These are phyloP conservation scores for Coluber constrictor DNA, from an alignment of 2,797 vertebrate species.

Conservation along the genomic window DNA sequence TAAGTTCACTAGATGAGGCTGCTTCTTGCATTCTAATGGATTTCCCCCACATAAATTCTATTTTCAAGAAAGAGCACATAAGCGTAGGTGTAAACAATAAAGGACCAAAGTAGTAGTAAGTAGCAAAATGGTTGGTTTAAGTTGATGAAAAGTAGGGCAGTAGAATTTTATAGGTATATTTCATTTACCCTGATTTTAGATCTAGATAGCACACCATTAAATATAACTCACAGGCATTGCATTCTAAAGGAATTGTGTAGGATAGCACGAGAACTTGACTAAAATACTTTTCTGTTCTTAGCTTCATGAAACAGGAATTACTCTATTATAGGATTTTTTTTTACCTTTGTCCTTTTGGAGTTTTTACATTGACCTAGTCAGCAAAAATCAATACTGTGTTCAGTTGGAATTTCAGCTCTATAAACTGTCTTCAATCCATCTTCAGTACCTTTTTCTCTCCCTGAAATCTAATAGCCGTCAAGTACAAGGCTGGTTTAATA, in stretches of 20 bases:
- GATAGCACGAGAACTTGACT: neutral
- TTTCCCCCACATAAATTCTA: neutral
- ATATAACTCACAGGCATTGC: neutral
- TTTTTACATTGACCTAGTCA: neutral
- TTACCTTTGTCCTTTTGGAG: neutral
- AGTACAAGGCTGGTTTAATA: constrained; percentile 53
- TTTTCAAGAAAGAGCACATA: neutral
- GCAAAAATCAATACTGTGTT: constrained; percentile 18
- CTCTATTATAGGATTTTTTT: neutral
- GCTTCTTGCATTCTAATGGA: neutral
- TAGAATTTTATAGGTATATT: neutral
- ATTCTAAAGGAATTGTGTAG: constrained; percentile 5
- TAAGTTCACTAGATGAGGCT: neutral
- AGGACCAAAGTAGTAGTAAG: neutral
- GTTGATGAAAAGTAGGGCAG: neutral
- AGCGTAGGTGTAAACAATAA: neutral
- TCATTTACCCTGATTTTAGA: neutral
- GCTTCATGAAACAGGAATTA: neutral
- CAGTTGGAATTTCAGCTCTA: constrained; percentile 37
- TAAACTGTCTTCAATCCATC: constrained; percentile 28
- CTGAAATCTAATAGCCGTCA: constrained; percentile 36
- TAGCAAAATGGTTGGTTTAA: neutral
- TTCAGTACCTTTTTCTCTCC: constrained; percentile 25
- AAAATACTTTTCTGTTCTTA: neutral
- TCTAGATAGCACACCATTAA: neutral